Base-by-base conservation (phyloP, 2,888 invertebrate genomes). In the Rhagophthalmus giganteus region DNA sequence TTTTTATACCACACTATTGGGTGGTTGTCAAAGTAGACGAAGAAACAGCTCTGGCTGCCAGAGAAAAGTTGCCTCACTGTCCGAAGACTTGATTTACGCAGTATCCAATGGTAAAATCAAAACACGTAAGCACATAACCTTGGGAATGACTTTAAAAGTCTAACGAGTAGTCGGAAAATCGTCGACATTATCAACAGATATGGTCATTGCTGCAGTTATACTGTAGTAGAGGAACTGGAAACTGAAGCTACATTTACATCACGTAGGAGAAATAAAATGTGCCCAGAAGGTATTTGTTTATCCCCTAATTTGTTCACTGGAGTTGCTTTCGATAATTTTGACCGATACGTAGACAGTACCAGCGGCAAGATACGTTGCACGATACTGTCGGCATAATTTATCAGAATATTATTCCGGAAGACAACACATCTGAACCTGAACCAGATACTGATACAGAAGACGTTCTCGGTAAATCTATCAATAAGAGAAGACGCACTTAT, bases 161-260 rank as follows among this genome's bases (percentile, higher is more conserved):
- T 37, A 24, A 25, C 25, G 5, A 37, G 26, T 12, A 37, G 25
- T 14, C 13, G 24, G 11, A 37, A 25, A 37, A n/a, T 37, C 12
- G 12, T 25, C 1, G 24, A 37, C 12, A 12, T 37, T 5, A 24
- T 37, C 7, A 25, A 24, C 24, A 9, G 25, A 37, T 37, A 37
- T 12, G 37, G 37, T n/a, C 37, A 30, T 15, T 39, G 39, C 15
- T 39, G 39, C 16, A 15, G 28, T 16, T 39, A 39, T 30, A 28
- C 15, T 1, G 14, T 28, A 4, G 13, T 28, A 1, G 39, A 39
- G 16, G 39, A 30, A 16, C 10, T 39, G 9, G 39, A 39, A 10
- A 39, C 39, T 4, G 39, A 39, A 9, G 14, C 30, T 26, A 39
- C 15, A 12, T 27, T 38, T 12, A 7, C 30, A 11, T 8, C 38